A percentile compares a stretch with the other conserved stretches of the same genome.
Evolutionary conservation across 2,113 vertebrate genomes (phyloP).

Genomic region (Nothocercus nigrocapillus): DNA sequence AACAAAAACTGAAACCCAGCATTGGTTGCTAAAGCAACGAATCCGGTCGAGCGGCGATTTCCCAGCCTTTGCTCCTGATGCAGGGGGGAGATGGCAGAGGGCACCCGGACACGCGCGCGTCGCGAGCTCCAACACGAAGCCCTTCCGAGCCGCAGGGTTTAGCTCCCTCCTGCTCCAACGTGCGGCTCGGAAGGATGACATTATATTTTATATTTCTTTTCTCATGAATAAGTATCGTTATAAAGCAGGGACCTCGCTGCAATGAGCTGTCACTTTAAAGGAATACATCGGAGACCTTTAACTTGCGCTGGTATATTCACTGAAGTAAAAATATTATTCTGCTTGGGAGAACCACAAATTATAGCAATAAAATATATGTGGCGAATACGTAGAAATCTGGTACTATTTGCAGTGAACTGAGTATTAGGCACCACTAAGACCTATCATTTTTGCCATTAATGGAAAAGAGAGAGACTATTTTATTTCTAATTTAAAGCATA

Average conservation of each 20-base stretch:
- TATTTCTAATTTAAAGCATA: constrained; percentile 49
- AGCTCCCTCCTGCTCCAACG: not conserved
- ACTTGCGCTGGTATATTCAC: constrained; percentile 27
- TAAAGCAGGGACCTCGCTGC: constrained; percentile 20
- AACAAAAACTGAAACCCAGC: no score
- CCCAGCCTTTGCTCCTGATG: not conserved
- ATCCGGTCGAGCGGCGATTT: not conserved
- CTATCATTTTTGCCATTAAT: not conserved
- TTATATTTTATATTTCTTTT: not conserved
- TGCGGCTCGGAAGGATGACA: not conserved
- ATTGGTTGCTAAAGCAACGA: no score
- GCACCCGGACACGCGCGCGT: accelerated
- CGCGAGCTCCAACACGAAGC: not conserved
- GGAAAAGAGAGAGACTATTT: constrained; percentile 6
- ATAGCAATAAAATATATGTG: constrained; percentile 30
- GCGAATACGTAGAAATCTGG: not conserved
- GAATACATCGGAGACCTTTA: constrained; percentile 54
- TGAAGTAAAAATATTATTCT: constrained; percentile 64
- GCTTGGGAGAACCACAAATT: constrained; percentile 58
- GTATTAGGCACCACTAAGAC: constrained; percentile 16
- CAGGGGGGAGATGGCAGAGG: not conserved
- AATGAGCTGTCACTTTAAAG: constrained; percentile 59
- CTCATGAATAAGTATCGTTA: constrained; percentile 16
- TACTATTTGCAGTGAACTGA: constrained; percentile 36
- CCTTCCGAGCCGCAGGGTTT: not conserved